Conservation (phyloP, 2,888 invertebrate species). For the Cryptocephalus moraei region DNA sequence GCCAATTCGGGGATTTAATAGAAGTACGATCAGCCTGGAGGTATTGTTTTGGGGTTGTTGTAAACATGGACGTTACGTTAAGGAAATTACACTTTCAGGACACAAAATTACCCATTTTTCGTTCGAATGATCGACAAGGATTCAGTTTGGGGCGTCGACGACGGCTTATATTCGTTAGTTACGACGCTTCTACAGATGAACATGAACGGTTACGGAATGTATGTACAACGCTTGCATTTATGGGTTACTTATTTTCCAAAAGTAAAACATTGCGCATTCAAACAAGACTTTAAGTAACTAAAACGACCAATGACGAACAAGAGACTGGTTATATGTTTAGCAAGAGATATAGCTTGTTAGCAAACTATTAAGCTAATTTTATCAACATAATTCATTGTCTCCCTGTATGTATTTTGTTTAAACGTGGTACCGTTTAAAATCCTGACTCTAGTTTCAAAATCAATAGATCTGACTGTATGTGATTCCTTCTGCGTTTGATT, state of each 20-base stretch:
- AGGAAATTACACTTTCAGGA: slow-evolving; percentile 32
- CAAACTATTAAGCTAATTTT: no score
- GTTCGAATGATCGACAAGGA: slow-evolving; percentile 72
- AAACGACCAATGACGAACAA: not conserved
- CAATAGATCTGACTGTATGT: no score
- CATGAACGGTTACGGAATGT: slow-evolving; percentile 38
- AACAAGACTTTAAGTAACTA: not conserved
- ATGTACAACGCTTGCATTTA: slow-evolving; percentile 10
- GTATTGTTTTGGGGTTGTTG: slow-evolving; percentile 22
- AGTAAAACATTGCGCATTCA: not conserved
- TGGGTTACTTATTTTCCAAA: not conserved
- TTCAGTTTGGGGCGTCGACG: slow-evolving; percentile 56
- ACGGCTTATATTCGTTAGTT: slow-evolving; percentile 61
- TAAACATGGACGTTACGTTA: no score
- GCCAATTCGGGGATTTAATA: slow-evolving; percentile 51
- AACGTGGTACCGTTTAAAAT: no score
- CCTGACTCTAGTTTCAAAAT: no score
- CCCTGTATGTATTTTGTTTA: no score
- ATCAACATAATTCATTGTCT: no score
- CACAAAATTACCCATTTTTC: slow-evolving; percentile 60
- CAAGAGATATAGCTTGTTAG: no score
- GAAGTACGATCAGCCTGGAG: slow-evolving; percentile 64
- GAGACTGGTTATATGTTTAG: no score
- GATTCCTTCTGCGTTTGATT: no score
- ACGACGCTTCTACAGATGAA: slow-evolving; percentile 57